Evolutionary conservation across 2,113 vertebrate species (phyloP), one percentile per base, ranked within the genome.

Genomic region (Cepphus grylle): DNA sequence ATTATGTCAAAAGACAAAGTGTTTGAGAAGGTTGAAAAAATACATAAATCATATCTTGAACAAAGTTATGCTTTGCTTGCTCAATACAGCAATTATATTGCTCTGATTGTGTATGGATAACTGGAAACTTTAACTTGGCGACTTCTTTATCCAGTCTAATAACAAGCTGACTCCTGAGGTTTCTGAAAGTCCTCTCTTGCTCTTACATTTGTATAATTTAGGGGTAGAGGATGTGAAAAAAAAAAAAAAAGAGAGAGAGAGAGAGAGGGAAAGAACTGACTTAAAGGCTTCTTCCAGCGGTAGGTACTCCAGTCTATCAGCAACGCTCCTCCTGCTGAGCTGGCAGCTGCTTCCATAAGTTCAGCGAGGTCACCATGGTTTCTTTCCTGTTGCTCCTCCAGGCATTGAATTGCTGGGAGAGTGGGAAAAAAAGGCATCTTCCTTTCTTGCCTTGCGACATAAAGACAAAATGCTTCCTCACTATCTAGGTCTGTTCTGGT

Each of bases 341-440:
- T 90, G 95, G 92, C 97, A 97, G 95, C 96, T 97, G 96, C 77
- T 96, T 93, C 88, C 80, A 36, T 27, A 79, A 91, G 94, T 97
- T 97, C 95, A 96, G 65, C 76, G 47, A 77, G 94, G 96, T 97
- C 95, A 94, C 84, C 53, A 21, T 73, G 84, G 84, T 65, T 93
- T 91, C 93, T 96, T 97, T 97, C 97, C 97, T 97, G 96, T 94
- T 94, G 86, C 95, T 97, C 89, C 96, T 97, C 58, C 94, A 96
- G 94, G 94, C 96, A 90, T 59, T 96, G 88, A 95, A 84, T 90
- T 96, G 72, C 73, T 94, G 83, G 50, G 70, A 56, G 56, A 93
- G 63, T 5, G 86, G 66, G 72, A 38, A 87, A 87, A 92, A 93
- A 97, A 91, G 59, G 45, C 94, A 94, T 76, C 94, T 95, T 96